Percentiles rank a stretch among this genome's conserved stretches.
Evolutionary conservation across 2,113 vertebrate species (phyloP).

Genomic region (Seriola quinqueradiata): DNA sequence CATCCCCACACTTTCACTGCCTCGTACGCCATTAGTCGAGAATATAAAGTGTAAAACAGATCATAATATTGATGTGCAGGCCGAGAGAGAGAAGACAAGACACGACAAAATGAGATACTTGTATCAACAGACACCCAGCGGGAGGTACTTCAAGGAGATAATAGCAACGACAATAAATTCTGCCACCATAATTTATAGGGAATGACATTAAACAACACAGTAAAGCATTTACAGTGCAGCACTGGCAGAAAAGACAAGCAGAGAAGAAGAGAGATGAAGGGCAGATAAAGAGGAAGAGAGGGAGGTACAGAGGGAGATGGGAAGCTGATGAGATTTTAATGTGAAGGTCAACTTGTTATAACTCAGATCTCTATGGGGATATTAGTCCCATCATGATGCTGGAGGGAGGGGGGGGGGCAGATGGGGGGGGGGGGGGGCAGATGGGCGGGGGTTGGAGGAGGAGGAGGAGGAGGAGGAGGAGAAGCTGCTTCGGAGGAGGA

Average conservation of each 20-base stretch:
- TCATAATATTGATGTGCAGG: constrained; percentile 23
- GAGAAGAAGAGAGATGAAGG: constrained; percentile 55
- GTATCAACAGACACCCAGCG: constrained; percentile 11
- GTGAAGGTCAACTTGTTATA: constrained; percentile 84
- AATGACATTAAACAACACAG: constrained; percentile 30
- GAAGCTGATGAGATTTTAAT: constrained; percentile 83
- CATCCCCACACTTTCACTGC: neutral
- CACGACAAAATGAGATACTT: neutral
- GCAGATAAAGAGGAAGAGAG: constrained; percentile 61
- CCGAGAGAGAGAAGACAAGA: neutral
- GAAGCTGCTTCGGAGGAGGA: constrained; percentile 36
- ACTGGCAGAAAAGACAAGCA: constrained; percentile 49
- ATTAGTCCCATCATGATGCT: constrained; percentile 70
- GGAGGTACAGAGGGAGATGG: constrained; percentile 53
- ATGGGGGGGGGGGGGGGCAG: constrained; percentile 8
- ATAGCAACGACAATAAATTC: constrained; percentile 18
- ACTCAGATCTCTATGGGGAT: constrained; percentile 75
- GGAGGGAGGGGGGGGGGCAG: constrained; percentile 30
- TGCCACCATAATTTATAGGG: constrained; percentile 39
- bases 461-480: constrained; percentile 29
- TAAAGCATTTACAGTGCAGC: constrained; percentile 47
- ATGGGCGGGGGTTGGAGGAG: constrained; percentile 1
- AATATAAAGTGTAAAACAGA: constrained; percentile 13
- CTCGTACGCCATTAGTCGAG: constrained; percentile 17
- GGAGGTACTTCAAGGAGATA: constrained; percentile 23